Base-by-base conservation (phyloP, 2,888 invertebrate genomes). In the Actias luna region DNA sequence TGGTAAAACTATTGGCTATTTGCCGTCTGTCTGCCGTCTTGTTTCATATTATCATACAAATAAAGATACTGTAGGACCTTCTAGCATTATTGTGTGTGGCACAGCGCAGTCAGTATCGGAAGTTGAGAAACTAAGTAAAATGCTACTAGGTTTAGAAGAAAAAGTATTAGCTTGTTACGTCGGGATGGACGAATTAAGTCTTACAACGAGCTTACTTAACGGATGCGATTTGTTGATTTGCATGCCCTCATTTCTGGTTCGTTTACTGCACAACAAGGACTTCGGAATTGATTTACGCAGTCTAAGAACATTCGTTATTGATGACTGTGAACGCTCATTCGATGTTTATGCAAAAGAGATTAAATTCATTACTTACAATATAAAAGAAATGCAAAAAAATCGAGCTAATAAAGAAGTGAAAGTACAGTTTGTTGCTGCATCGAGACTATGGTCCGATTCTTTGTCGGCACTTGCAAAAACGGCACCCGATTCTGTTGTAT, bases 151-250 rank as follows among this genome's bases (percentile, higher is more conserved):
- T 0, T 68, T 79, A 1, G 72, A 83, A 0, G 84, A 84, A 2
- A 84, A 72, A 36, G 84, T 89, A 0, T 75, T 93, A 4, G 82
- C 91, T 2, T 87, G 87, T 60, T 88, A 93, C 58, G 80, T 90
- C 0, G 93, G 94, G 0, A 84, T 93, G 66, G 79, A 84, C 62
- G 80, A 84, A 27, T 57, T 80, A 0, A 65, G 73, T n/a, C 70
- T 89, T 1, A 78, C 91, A 71, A 89, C 90, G 0, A 77, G 89
- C 10, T 79, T 96, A 50, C 76, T 94, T 0, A 95, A 95, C 71
- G 95, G 96, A 0, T 95, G 95, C 77, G 95, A 96, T 71, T 86
- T 97, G 58, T 84, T 97, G 42, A 93, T 97, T 2, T 93, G 95
- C 8, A 96, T 96, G 0, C 96, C 96, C 0, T 83, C 93, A 0